Evolutionary conservation across 2,113 vertebrate species (phyloP).

Genomic region (Carassius gibelio): DNA sequence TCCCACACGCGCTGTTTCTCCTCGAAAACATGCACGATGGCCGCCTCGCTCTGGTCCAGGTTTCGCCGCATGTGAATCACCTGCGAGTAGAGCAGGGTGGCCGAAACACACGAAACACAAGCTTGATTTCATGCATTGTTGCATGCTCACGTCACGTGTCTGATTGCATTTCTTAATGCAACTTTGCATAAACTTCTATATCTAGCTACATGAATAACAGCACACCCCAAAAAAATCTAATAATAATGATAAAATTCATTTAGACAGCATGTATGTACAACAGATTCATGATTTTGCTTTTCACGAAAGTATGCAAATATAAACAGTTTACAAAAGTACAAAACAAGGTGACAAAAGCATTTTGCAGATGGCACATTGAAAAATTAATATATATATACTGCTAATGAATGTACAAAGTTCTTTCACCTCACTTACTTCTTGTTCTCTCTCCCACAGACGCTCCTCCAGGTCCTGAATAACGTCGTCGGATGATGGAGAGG

Average conservation of each 20-base stretch:
- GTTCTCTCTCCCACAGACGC: conserved; percentile 88
- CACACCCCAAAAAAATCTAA: no score
- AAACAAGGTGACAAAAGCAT: not conserved
- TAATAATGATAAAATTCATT: no score
- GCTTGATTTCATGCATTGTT: not conserved
- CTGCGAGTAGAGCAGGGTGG: conserved; percentile 10
- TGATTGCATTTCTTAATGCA: no score
- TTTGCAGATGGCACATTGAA: no score
- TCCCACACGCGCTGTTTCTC: conserved; percentile 91
- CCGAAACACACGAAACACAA: not conserved
- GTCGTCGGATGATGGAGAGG: conserved; percentile 84
- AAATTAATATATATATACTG: not conserved
- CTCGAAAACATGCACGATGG: conserved; percentile 87
- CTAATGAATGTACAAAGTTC: not conserved
- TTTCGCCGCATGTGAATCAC: conserved; percentile 84
- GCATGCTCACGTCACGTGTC: not conserved
- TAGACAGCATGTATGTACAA: no score
- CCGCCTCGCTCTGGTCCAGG: conserved; percentile 86
- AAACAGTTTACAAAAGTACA: no score
- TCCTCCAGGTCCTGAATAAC: conserved; percentile 89
- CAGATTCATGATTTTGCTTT: no score
- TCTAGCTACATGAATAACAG: no score
- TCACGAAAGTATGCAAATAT: not conserved
- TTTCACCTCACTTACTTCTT: conserved; percentile 73
- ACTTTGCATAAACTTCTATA: no score